Conservation (phyloP, 1,140 invertebrate species). For the Caenorhabditis elegans region DNA sequence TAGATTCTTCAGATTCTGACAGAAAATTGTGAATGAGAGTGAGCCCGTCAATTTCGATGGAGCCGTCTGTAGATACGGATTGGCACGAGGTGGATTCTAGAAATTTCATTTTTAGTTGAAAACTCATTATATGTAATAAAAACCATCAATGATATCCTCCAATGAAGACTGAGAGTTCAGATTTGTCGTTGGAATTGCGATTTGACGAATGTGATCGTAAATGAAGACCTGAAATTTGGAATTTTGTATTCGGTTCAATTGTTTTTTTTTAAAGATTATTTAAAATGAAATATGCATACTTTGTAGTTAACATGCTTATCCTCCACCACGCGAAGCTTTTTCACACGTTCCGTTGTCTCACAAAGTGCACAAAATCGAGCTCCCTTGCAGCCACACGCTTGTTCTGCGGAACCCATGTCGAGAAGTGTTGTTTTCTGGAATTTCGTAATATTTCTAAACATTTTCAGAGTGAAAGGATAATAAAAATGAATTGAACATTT, state of each 20-base stretch:
- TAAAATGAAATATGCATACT: background rate
- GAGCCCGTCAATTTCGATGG: conserved; percentile 49
- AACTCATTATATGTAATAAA: no score
- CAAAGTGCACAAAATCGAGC: conserved; percentile 54
- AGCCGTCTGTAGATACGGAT: background rate
- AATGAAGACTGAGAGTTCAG: conserved; percentile 14
- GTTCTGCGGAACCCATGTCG: background rate
- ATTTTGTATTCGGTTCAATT: no score
- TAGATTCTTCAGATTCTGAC: conserved; percentile 72
- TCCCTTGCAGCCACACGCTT: conserved; percentile 55
- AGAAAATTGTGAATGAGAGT: conserved; percentile 57
- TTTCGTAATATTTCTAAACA: background rate
- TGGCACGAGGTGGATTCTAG: background rate
- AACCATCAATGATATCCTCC: conserved; percentile 39
- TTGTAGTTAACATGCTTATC: conserved; percentile 40
- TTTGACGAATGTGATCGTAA: conserved; percentile 13
- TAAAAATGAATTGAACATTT: no score
- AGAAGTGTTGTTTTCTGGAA: background rate
- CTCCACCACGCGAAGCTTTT: conserved; percentile 46
- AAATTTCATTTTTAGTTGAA: no score
- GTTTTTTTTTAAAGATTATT: no score
- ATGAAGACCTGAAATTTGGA: conserved; percentile 37
- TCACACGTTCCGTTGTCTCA: conserved; percentile 51
- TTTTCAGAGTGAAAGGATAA: no score
- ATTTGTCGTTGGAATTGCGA: background rate